Base-by-base conservation (phyloP, 1,140 invertebrate species). In the Physella acuta region DNA sequence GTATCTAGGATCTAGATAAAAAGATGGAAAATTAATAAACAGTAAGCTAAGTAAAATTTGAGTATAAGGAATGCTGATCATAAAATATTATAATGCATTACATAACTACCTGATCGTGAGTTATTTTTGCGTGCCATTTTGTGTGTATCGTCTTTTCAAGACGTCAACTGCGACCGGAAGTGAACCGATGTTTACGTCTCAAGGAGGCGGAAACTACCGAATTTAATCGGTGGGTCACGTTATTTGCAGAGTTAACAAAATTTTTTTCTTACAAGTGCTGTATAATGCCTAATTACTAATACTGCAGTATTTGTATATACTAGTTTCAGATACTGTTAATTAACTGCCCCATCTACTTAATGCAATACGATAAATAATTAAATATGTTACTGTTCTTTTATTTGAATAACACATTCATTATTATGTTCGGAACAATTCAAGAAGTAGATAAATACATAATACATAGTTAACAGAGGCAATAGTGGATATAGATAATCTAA, bases 131-230 rank as follows among this genome's bases (percentile, higher is more conserved):
- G 62, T 64, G 62, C 62, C 62, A 64, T 64, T 52, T 64, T 52
- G 2, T 8, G 26, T 53, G 2, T 17, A 31, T 64, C 49, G 62
- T 64, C 62, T 64, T 44, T 44, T 64, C 44, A 63, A 63, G 60
- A 24, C 33, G 30, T 51, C 60, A 64, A 20, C 61, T 51, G 37
- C 39, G 62, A 53, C 62, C 62, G 62, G 62, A 64, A 51, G 62
- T 64, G 62, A 53, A 8, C 62, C 62, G 62, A 64, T 64, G 62
- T 64, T 64, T 64, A 64, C 62, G 62, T 64, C 39, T 64, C 44
- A 64, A 53, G 31, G 44, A 52, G 62, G 62, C 62, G 62, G 62
- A 64, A 64, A 52, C 49, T 5, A 3, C 28, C 62, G 62, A 64
- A 64, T 16, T 20, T 33, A 2, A 1, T 28, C 62, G 62, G 62